Evolutionary conservation across 2,888 invertebrate species (phyloP), one percentile per base, ranked within the genome.

Genomic region (Dicranocentrus wangi): DNA sequence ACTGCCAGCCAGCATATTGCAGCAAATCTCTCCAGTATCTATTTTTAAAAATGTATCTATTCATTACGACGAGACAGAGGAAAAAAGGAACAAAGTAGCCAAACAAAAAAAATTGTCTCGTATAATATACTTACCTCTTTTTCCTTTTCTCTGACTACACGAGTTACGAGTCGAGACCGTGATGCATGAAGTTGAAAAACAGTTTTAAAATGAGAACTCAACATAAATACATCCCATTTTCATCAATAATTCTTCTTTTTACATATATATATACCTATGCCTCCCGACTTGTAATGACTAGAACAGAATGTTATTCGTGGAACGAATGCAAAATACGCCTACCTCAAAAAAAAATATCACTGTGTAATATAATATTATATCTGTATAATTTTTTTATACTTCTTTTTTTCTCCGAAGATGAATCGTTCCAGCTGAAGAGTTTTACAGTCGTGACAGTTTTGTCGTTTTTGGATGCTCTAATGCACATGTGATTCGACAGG

Each of bases 21-120:
- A 32, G 32, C n/a, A n/a, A 32, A 32, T 65, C 17, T 47, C 51
- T 68, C 68, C 68, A 68, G 68, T 68, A 68, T 68, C 68, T 68
- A 68, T 68, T 68, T 68, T 68, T n/a, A 68, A 8, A 63, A 51
- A 60, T 8, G 19, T 32, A 47, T 5, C 47, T 47, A n/a, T 47
- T 32, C 47, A 47, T 27, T 25, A 58, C 25, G 25, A 15, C 32
- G 10, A 10, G 32, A 32, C 5, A 10, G 3, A 32, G 10, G 32
- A 32, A 10, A 32, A 32, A 10, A 10, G 10, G 32, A 19, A 53
- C 53, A 53, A 58, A 58, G 58, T 58, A 58, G 58, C 58, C 58
- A 58, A 58, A 58, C 58, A 53, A 53, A 58, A 58, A 58, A 58
- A 58, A 58, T 23, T 58, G 58, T 32, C 32, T 32, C 32, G 32